Base-by-base conservation (phyloP, 2,888 invertebrate genomes). In the Ochropleura leucogaster region DNA sequence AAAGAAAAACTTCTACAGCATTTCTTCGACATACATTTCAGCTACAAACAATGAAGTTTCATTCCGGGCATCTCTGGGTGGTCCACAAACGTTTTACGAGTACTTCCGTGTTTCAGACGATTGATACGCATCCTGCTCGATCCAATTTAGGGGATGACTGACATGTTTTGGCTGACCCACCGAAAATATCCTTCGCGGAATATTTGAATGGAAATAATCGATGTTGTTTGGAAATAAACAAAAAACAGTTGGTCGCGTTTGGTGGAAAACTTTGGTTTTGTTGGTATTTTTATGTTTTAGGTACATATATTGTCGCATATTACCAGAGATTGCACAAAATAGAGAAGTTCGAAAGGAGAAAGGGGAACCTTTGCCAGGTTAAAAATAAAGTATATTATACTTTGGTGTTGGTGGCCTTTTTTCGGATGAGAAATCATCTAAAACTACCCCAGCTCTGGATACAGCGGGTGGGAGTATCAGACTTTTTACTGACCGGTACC, bases 71-170 rank as follows among this genome's bases (percentile, higher is more conserved):
- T 40, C 53, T 60, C 63, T 72, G 83, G 74, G 84, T 71, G 84
- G 72, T 68, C 81, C 65, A 84, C 30, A 73, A 75, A 80, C 70
- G 62, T 59, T 82, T 84, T 70, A 80, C 62, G 72, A 72, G 51
- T 70, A 63, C 69, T 84, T 82, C 69, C 72, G 69, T 60, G 51
- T 67, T 83, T 64, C 51, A 53, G 44, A 12, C 72, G 69, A 79
- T 68, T 79, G 75, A 80, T 70, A 67, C 60, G 57, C 47, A 70
- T 60, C 82, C 65, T 79, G 59, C 68, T 46, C 65, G 64, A 68
- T 76, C 81, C 76, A 80, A 82, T 82, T 84, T 68, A 80, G 42
- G 55, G 44, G 60, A 75, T 72, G 68, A 68, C 68, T 60, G 72
- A 62, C 80, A 71, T 72, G 65, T 82, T 80, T 78, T 59, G 53